These are phyloP conservation scores for Drosophila maculinotata DNA, from an alignment of 2,888 invertebrate genomes.

Conservation along the genomic window DNA sequence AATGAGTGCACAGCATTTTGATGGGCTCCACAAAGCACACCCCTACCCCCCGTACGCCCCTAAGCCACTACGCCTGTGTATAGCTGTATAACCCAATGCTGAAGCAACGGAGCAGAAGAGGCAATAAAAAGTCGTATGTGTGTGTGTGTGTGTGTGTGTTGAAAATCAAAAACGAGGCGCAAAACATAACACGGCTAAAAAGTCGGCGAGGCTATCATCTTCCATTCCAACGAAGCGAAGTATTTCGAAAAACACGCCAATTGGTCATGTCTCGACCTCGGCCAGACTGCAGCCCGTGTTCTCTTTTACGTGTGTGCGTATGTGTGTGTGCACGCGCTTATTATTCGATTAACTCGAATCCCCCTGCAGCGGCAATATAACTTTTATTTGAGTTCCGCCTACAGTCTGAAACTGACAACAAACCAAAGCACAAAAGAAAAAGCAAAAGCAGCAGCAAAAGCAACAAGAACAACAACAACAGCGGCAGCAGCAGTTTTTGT, in stretches of 20 bases:
- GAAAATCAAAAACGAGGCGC: slow-evolving; percentile 44
- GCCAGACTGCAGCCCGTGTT: slow-evolving; percentile 30
- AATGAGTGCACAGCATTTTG: slow-evolving; percentile 75
- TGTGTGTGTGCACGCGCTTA: slow-evolving; percentile 59
- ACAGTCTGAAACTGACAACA: slow-evolving; percentile 49
- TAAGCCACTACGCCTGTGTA: too few species aligned
- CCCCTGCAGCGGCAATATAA: slow-evolving; percentile 81
- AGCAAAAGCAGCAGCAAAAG: slow-evolving; percentile 3
- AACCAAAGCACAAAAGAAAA: background rate
- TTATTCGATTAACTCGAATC: slow-evolving; percentile 77
- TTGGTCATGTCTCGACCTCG: slow-evolving; percentile 77
- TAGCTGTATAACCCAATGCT: too few species aligned
- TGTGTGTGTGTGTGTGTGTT: slow-evolving; percentile 12
- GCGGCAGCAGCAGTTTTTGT: slow-evolving; percentile 16
- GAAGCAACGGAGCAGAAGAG: too few species aligned
- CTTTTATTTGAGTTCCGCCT: slow-evolving; percentile 78
- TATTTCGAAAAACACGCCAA: slow-evolving; percentile 77
- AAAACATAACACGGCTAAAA: slow-evolving; percentile 56
- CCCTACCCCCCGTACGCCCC: background rate
- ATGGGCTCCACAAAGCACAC: slow-evolving; percentile 50
- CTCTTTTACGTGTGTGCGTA: slow-evolving; percentile 11
- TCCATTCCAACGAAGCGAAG: slow-evolving; percentile 69
- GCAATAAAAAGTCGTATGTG: slow-evolving; percentile 52
- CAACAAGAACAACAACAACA: slow-evolving; percentile 1
- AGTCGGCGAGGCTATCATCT: slow-evolving; percentile 65